Conservation (phyloP, 2,888 invertebrate species). For the Strigamia transsilvanica region DNA sequence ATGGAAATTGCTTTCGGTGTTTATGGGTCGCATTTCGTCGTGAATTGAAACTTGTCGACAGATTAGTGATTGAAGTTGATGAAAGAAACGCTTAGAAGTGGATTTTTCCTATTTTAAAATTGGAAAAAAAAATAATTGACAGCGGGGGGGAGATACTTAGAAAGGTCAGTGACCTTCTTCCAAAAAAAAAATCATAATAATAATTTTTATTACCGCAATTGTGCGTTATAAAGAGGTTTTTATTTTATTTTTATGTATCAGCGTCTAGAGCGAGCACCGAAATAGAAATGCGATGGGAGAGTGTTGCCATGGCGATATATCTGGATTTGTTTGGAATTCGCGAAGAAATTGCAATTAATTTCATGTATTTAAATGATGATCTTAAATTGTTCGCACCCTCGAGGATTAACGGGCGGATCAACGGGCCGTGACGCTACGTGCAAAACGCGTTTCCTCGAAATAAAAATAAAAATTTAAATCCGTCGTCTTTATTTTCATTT, state of each 20-base stretch:
- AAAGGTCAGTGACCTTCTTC: background rate
- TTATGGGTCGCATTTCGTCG: background rate
- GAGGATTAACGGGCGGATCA: background rate
- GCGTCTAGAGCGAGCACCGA: slow-evolving; percentile 15
- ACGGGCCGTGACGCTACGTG: background rate
- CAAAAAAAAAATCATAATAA: background rate
- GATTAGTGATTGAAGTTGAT: slow-evolving; percentile 33
- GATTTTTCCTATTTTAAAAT: background rate
- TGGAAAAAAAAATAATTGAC: background rate
- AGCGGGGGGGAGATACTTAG: background rate
- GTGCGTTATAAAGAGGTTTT: background rate
- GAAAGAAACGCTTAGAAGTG: background rate
- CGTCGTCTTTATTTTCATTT: background rate
- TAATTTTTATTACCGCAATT: no score
- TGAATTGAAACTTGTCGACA: background rate
- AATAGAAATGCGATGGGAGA: no score
- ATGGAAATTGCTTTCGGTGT: no score
- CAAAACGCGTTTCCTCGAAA: background rate
- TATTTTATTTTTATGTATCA: background rate
- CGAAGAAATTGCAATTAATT: no score
- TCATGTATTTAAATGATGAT: background rate
- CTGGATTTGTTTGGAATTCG: background rate
- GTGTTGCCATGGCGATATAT: slow-evolving; percentile 42
- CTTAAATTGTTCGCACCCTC: no score
- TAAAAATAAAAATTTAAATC: background rate